A percentile compares a stretch with the other conserved stretches of the same genome.
Evolutionary conservation across 2,113 vertebrate genomes (phyloP).

Genomic region (Scophthalmus maximus): DNA sequence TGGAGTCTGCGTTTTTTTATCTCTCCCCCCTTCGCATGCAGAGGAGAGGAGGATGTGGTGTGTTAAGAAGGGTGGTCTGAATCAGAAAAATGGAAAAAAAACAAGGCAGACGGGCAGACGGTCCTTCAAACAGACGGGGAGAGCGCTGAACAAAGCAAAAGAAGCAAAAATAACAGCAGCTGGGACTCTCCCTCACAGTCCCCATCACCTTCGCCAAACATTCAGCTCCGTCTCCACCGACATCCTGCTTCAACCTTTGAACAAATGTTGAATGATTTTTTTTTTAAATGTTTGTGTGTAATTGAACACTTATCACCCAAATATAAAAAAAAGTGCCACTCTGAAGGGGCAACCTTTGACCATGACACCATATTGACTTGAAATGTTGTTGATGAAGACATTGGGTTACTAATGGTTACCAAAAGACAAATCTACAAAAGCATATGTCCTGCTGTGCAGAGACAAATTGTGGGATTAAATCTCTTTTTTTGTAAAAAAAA

Average conservation of each 20-base stretch:
- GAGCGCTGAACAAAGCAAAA: conserved; percentile 42
- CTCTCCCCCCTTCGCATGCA: conserved; percentile 50
- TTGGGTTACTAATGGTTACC: no score
- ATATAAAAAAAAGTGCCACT: no score
- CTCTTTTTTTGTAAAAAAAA: no score
- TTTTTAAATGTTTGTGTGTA: background rate
- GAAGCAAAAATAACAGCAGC: conserved; percentile 52
- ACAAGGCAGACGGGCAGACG: conserved; percentile 37
- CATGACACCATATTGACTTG: no score
- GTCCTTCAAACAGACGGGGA: conserved; percentile 29
- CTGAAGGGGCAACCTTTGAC: no score
- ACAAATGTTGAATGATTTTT: background rate
- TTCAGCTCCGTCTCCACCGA: background rate
- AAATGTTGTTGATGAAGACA: no score
- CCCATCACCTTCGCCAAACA: conserved; percentile 1
- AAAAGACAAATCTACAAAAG: no score
- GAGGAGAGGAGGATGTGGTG: conserved; percentile 70
- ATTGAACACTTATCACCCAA: no score
- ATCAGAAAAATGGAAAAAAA: conserved; percentile 63
- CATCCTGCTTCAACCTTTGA: background rate
- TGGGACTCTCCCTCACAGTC: conserved; percentile 13
- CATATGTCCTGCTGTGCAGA: no score
- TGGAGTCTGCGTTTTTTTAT: conserved; percentile 65
- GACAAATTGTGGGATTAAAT: no score
- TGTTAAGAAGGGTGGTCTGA: conserved; percentile 55